These are phyloP conservation scores for Otolemur garnettii DNA, from an alignment of 2,113 vertebrate species.

Conservation along the genomic window DNA sequence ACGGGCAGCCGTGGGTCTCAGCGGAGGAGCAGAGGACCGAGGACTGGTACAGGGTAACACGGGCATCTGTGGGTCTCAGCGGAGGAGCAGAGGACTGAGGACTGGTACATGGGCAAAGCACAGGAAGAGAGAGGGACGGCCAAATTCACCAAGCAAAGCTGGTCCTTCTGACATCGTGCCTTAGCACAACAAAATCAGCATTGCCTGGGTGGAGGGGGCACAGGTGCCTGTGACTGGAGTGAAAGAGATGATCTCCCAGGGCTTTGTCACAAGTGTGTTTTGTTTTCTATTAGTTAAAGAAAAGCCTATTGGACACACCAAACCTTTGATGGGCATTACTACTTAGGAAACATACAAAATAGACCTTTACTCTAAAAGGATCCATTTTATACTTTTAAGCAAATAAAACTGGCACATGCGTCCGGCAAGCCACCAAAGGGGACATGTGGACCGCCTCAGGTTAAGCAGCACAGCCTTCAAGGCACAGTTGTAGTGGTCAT, in stretches of 20 bases:
- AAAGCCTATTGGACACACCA: no score
- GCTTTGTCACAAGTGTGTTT: not conserved
- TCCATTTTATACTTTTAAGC: not conserved
- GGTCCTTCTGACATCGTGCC: not conserved
- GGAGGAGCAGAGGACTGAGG: not conserved
- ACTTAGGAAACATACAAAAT: not conserved
- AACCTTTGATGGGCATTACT: not conserved
- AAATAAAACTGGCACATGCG: not conserved
- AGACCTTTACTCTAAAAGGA: not conserved
- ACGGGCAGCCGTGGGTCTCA: no score
- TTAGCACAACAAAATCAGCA: fast-evolving
- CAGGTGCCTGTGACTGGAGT: not conserved
- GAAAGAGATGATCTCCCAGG: fast-evolving
- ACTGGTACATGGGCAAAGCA: not conserved
- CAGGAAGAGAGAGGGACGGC: no score
- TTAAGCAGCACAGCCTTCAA: fast-evolving
- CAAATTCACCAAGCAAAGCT: fast-evolving
- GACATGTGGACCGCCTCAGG: not conserved
- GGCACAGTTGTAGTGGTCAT: fast-evolving
- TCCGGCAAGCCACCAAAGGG: not conserved
- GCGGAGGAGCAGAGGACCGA: no score
- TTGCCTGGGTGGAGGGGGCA: fast-evolving
- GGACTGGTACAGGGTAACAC: no score
- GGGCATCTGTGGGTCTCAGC: no score
- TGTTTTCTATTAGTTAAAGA: fast-evolving